Percentiles rank a stretch among this genome's conserved stretches.
phyloP scores from a whole-genome alignment of 2,797 vertebrate species.

The Bothrops alternatus region DNA sequence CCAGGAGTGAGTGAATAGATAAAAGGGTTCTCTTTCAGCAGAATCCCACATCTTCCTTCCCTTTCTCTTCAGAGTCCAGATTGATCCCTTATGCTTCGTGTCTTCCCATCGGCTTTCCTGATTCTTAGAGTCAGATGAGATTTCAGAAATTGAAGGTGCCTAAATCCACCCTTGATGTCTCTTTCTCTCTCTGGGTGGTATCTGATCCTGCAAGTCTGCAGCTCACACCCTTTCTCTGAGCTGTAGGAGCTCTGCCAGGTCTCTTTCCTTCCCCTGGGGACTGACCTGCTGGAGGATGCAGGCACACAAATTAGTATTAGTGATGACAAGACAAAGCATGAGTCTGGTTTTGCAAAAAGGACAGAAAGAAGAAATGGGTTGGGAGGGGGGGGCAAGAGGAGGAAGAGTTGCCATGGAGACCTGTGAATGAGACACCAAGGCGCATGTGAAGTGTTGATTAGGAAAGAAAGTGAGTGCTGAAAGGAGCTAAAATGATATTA shows the following conservation, averaged over 20 bases:
- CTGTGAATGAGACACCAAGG: background rate
- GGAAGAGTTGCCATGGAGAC: conserved; percentile 10
- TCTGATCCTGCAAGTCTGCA: background rate
- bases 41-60: background rate
- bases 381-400: background rate
- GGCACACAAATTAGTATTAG: background rate
- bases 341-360: background rate
- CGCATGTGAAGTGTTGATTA: background rate
- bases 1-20: background rate
- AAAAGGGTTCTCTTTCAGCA: background rate
- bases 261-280: background rate
- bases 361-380: background rate
- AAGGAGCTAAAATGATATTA: too few relatives aligned
- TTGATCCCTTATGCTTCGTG: background rate
- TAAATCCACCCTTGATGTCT: background rate
- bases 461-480: background rate
- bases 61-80: background rate
- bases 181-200: background rate
- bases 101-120: background rate
- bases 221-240: background rate
- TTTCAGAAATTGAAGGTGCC: background rate
- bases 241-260: background rate
- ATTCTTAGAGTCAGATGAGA: background rate
- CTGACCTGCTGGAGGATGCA: background rate
- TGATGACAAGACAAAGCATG: background rate